Evolutionary conservation across 2,797 vertebrate species (phyloP), one percentile per base, ranked within the genome.

Genomic region (Catharus ustulatus): DNA sequence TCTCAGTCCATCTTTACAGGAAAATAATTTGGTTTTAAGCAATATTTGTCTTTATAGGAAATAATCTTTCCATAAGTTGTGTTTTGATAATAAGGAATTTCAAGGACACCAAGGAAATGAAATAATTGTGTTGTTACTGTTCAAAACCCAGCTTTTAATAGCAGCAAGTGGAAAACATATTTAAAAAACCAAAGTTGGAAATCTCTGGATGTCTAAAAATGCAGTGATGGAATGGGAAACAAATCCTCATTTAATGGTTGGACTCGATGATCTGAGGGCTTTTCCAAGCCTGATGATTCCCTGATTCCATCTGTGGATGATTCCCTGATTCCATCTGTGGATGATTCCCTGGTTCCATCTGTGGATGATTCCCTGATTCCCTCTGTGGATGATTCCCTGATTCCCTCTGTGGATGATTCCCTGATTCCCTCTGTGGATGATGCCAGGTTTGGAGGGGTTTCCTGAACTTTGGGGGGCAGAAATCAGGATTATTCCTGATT

Each of bases 231-330:
- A 72, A 68, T 1, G 5, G 57, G 19, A 75, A 78, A 34, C 1
- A 40, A 22, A 8, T 24, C 11, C 42, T 64, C 15, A 13, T 21
- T 57, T 30, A 7, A 10, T 15, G 36, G 11, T 8, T 52, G 51
- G 51, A 29, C 51, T 30, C 4, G 51, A 30, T 52, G 17, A 8
- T 38, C 13, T 1, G 3, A 15, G 72, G 29, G 46, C 8, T 76
- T 68, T 38, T 32, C 62, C 82, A n/a, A 0, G 15, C 27, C 9
- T 2, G 15, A 10, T 3, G 21, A 4, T 36, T 15, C 51, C 38
- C 6, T 3, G 26, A 18, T 42, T 36, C 26, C 6, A 0, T 24
- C 74, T 55, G 81, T 36, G 74, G 74, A 10, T 21, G 24, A 34
- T 13, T 34, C 34, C 34, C 34, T 34, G 34, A 8, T 34, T 34